A percentile compares a stretch with the other conserved stretches of the same genome.
phyloP scores from a whole-genome alignment of 2,113 vertebrate genomes.

The Macroglossus sobrinus region DNA sequence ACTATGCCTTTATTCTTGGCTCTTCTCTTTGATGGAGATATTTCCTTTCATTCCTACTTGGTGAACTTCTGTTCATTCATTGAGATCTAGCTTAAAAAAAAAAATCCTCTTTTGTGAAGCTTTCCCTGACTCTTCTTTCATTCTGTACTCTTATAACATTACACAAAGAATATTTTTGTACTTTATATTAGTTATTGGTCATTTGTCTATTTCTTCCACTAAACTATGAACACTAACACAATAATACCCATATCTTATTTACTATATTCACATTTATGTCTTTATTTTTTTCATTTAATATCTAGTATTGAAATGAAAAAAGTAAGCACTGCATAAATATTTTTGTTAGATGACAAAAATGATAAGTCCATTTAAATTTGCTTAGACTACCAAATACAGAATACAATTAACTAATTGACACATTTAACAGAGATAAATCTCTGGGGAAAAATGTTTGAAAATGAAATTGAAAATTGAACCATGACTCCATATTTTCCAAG shows the following conservation, averaged over 20 bases:
- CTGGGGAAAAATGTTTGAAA: neutral
- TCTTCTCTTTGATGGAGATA: neutral
- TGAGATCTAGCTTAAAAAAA: neutral
- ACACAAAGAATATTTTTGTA: neutral
- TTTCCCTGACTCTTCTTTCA: neutral
- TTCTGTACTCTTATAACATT: neutral
- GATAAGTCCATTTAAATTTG: neutral
- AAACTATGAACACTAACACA: neutral
- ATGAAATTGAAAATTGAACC: constrained; percentile 30
- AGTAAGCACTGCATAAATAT: neutral
- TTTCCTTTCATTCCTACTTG: neutral
- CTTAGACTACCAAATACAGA: neutral
- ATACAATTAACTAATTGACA: neutral
- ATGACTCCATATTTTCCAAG: neutral
- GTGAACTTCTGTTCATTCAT: neutral
- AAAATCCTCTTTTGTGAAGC: neutral
- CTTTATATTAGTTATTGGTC: neutral
- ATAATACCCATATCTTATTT: neutral
- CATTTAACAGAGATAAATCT: constrained; percentile 26
- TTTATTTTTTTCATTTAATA: neutral
- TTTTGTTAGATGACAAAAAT: neutral
- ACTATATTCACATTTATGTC: neutral
- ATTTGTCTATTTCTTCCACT: neutral
- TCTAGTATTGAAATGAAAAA: too few relatives aligned
- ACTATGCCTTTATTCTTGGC: neutral